These are phyloP conservation scores for Pherbina coryleti DNA, from an alignment of 2,888 invertebrate species.

Conservation along the genomic window DNA sequence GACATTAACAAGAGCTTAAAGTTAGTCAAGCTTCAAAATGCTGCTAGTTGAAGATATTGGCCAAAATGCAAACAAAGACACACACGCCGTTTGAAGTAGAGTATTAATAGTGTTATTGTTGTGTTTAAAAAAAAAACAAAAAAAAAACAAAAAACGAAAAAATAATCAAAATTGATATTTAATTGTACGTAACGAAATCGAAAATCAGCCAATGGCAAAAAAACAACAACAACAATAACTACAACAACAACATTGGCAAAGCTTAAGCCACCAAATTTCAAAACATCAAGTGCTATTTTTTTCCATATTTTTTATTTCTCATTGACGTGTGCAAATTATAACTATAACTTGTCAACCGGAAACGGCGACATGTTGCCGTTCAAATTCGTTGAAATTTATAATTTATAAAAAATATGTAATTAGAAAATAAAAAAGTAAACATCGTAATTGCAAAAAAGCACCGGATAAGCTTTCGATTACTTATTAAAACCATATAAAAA, in stretches of 20 bases:
- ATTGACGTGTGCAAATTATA: background rate
- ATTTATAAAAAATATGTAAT: background rate
- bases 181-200: constrained; percentile 16
- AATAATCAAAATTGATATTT: constrained; percentile 27
- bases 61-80: background rate
- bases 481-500: background rate
- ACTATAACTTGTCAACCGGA: constrained; percentile 38
- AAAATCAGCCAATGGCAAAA: constrained; percentile 26
- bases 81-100: background rate
- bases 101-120: background rate
- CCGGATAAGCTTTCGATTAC: constrained; percentile 24
- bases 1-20: background rate
- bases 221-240: background rate
- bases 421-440: background rate
- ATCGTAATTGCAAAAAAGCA: constrained; percentile 2
- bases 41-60: background rate
- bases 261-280: no score
- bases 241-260: no score
- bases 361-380: constrained; percentile 42
- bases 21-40: constrained; percentile 3
- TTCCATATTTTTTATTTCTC: background rate
- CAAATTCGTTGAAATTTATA: constrained; percentile 1
- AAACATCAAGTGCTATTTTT: constrained; percentile 24
- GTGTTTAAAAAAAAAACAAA: background rate
- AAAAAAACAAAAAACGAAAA: constrained; percentile 19